These are phyloP conservation scores for Penaeus chinensis DNA, from an alignment of 1,140 invertebrate genomes.

Conservation along the genomic window DNA sequence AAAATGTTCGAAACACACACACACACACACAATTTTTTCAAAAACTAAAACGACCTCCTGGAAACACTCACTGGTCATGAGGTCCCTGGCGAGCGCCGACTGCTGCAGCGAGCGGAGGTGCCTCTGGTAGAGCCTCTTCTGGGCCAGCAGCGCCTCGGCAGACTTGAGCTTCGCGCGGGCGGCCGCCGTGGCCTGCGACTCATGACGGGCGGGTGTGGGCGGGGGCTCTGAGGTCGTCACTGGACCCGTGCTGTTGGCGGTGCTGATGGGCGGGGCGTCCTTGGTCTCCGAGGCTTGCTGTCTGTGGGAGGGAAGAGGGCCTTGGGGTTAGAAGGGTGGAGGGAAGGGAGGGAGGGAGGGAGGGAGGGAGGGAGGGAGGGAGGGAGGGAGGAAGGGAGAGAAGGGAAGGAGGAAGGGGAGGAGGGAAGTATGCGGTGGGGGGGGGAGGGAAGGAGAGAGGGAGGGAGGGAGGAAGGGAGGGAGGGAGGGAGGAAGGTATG, in stretches of 20 bases:
- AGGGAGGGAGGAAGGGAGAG: not conserved
- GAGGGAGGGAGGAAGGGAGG: not conserved
- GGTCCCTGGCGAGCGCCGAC: constrained; percentile 46
- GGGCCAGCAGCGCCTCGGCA: constrained; percentile 48
- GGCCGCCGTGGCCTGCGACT: constrained; percentile 37
- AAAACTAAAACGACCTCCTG: too few species aligned
- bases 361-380: not conserved
- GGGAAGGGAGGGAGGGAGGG: not conserved
- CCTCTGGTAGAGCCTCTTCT: constrained; percentile 52
- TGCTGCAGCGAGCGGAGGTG: constrained; percentile 50
- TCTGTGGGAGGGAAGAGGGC: not conserved
- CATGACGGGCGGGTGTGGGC: constrained; percentile 6
- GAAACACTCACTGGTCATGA: constrained; percentile 49
- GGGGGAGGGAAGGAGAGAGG: too few species aligned
- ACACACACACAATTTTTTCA: too few species aligned
- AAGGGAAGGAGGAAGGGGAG: not conserved
- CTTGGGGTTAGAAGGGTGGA: not conserved
- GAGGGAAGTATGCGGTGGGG: not conserved
- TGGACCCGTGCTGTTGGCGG: not conserved
- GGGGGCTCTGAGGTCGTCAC: not conserved
- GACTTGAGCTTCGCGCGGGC: constrained; percentile 53
- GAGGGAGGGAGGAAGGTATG: not conserved
- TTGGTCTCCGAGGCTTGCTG: constrained; percentile 50
- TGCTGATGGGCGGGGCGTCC: not conserved
- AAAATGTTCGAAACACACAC: too few species aligned